Conservation (phyloP, 1,140 invertebrate genomes). For the Mercenaria mercenaria region DNA sequence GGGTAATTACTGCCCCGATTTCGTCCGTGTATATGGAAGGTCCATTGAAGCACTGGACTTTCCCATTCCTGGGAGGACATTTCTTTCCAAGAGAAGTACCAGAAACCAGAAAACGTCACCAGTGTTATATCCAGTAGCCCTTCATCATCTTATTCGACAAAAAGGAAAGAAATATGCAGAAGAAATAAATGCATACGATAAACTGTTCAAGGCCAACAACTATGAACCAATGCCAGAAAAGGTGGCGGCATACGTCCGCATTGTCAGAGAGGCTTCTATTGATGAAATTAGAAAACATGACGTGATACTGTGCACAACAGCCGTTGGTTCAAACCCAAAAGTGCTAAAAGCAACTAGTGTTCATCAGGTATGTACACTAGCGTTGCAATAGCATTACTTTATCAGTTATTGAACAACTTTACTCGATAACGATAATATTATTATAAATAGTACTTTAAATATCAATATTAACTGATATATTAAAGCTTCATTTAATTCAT, state of each 20-base stretch:
- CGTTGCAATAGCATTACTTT: too few species aligned
- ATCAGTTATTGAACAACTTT: too few species aligned
- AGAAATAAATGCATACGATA: conserved; percentile 63
- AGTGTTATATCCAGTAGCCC: conserved; percentile 61
- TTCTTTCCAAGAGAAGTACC: conserved; percentile 52
- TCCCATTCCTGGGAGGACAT: conserved; percentile 67
- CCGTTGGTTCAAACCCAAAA: conserved; percentile 67
- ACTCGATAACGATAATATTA: too few species aligned
- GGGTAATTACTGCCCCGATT: conserved; percentile 26
- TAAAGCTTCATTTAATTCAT: too few species aligned
- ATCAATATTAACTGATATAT: too few species aligned
- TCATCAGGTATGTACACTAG: conserved; percentile 44
- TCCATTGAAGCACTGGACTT: conserved; percentile 64
- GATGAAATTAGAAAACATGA: conserved; percentile 72
- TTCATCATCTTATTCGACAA: conserved; percentile 76
- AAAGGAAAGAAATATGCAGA: conserved; percentile 71
- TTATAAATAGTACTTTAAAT: too few species aligned
- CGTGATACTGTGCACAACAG: conserved; percentile 74
- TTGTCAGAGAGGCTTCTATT: conserved; percentile 55
- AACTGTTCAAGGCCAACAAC: conserved; percentile 52
- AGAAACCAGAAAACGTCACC: conserved; percentile 52
- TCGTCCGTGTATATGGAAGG: conserved; percentile 81
- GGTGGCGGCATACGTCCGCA: conserved; percentile 31
- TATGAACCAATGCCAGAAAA: conserved; percentile 1
- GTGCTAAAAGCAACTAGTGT: conserved; percentile 52